phyloP scores from a whole-genome alignment of 2,888 invertebrate species.

The Cancer borealis region DNA sequence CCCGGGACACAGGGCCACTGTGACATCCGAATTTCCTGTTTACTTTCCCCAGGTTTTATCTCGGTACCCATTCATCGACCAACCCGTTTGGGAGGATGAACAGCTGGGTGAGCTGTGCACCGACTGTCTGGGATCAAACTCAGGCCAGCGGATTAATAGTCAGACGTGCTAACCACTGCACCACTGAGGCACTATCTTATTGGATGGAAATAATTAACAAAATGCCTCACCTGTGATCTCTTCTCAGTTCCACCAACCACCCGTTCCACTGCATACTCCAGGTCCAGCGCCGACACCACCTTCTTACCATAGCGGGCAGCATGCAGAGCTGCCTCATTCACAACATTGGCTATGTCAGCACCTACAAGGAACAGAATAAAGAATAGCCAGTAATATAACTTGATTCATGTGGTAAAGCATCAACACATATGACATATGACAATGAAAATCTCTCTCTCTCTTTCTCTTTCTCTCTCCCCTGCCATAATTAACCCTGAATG shows the following conservation, averaged over 20 bases:
- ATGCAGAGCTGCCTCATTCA: slow-evolving; percentile 98
- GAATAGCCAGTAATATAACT: background rate
- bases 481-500: background rate
- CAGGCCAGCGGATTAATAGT: no score
- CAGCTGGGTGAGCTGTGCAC: no score
- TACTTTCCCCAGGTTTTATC: no score
- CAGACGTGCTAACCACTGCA: no score
- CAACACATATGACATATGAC: background rate
- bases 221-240: slow-evolving; percentile 85
- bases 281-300: slow-evolving; percentile 86
- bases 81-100: no score
- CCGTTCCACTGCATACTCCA: slow-evolving; percentile 97
- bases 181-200: background rate
- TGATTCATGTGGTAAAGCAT: background rate
- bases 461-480: background rate
- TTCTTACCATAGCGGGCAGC: slow-evolving; percentile 91
- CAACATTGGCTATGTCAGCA: slow-evolving; percentile 98
- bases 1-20: no score
- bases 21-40: no score
- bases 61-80: no score
- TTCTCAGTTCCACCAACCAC: slow-evolving; percentile 96
- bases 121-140: no score
- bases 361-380: slow-evolving; percentile 91
- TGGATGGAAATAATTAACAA: background rate
- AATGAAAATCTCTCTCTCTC: background rate